Percentiles rank a stretch among this genome's conserved stretches.
Evolutionary conservation across 1,140 invertebrate species (phyloP).

Genomic region (Gryon sp.): DNA sequence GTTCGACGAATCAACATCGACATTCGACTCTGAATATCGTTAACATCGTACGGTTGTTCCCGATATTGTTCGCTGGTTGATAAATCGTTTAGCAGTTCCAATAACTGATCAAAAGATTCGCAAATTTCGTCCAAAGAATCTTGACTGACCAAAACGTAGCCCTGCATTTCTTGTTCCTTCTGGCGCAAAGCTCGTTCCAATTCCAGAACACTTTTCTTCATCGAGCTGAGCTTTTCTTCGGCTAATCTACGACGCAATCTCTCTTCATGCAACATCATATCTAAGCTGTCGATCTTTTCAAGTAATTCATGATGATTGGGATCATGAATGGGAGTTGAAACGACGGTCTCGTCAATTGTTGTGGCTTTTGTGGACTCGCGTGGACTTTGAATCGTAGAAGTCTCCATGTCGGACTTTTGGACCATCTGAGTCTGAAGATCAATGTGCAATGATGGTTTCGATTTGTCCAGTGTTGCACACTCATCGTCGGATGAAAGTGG

Average conservation of each 20-base stretch:
- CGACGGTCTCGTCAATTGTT: constrained; percentile 15
- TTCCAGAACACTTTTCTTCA: constrained; percentile 63
- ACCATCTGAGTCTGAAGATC: constrained; percentile 70
- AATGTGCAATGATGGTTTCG: constrained; percentile 64
- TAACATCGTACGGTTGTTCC: neutral
- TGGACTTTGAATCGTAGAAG: neutral
- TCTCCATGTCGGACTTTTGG: constrained; percentile 19
- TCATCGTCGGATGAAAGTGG: constrained; percentile 16
- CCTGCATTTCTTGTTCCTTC: constrained; percentile 68
- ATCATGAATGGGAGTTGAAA: neutral
- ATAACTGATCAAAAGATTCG: constrained; percentile 67
- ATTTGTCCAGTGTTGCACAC: neutral
- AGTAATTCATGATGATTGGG: no score
- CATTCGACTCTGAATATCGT: constrained; percentile 64
- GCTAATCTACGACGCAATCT: constrained; percentile 64
- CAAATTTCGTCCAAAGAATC: constrained; percentile 73
- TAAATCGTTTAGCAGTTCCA: constrained; percentile 67
- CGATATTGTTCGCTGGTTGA: constrained; percentile 8
- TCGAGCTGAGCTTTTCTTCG: constrained; percentile 67
- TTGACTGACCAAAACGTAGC: constrained; percentile 70
- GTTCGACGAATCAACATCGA: constrained; percentile 70
- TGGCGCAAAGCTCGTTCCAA: constrained; percentile 67
- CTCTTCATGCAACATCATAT: constrained; percentile 57
- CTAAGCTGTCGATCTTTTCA: constrained; percentile 22
- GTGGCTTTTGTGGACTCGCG: neutral